Conservation (phyloP, 2,888 invertebrate genomes). For the Artemia sp. region DNA sequence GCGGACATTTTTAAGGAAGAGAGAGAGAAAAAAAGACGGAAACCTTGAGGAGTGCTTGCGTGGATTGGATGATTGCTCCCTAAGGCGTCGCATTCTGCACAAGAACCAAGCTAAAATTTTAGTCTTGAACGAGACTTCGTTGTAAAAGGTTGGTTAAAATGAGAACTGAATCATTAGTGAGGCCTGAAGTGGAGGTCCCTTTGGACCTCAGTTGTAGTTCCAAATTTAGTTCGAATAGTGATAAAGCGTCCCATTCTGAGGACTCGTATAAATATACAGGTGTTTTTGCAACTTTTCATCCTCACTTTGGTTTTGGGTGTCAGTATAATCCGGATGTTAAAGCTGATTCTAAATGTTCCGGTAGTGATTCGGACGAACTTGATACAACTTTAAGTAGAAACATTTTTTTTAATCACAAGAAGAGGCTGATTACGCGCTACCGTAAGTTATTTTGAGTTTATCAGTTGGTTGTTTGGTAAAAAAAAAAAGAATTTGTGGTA, state of each 20-base stretch:
- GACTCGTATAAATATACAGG: neutral
- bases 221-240: conserved; percentile 23
- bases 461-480: too few relatives aligned
- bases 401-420: too few relatives aligned
- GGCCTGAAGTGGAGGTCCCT: conserved; percentile 33
- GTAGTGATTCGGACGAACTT: neutral
- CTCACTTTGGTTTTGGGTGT: conserved; percentile 11
- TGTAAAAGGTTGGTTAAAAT: neutral
- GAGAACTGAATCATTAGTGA: conserved; percentile 1
- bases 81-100: neutral
- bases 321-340: neutral
- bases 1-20: too few relatives aligned
- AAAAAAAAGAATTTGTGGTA: too few relatives aligned
- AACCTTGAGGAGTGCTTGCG: conserved; percentile 5
- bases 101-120: neutral
- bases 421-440: too few relatives aligned
- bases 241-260: neutral
- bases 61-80: neutral
- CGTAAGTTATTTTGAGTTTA: too few relatives aligned
- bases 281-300: conserved; percentile 11
- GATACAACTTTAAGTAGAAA: neutral
- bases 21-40: too few relatives aligned
- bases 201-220: conserved; percentile 52
- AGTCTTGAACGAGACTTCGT: neutral
- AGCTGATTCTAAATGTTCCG: neutral